Evolutionary conservation across 2,797 vertebrate species (phyloP).

Genomic region (Bufotes viridis): DNA sequence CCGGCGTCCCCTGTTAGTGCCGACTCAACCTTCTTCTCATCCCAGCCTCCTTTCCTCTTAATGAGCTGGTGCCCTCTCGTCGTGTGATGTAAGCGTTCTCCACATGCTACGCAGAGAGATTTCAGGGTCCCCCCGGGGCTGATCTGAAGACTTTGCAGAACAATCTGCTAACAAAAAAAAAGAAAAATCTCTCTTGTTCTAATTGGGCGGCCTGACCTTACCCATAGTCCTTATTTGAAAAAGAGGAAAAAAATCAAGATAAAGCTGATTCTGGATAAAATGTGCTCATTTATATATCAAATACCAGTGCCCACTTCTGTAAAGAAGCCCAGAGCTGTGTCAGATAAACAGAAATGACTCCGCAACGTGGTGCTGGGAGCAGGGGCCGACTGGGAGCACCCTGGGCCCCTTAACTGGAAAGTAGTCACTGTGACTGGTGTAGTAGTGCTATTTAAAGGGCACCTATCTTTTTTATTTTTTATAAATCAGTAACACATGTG

Average conservation of each 20-base stretch:
- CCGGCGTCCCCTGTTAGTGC: constrained; percentile 11
- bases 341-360: not conserved
- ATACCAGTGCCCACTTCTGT: not conserved
- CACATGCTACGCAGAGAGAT: constrained; percentile 33
- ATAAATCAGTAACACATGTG: not conserved
- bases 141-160: constrained; percentile 39
- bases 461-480: not conserved
- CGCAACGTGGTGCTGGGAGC: too few species aligned
- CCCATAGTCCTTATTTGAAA: constrained; percentile 44
- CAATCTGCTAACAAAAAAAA: constrained; percentile 30
- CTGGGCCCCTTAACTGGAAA: not conserved
- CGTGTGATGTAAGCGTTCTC: constrained; percentile 46
- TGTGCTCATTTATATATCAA: constrained; percentile 48
- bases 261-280: constrained; percentile 35
- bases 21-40: constrained; percentile 20
- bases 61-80: constrained; percentile 21
- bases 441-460: not conserved
- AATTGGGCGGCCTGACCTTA: constrained; percentile 54
- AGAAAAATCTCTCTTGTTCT: constrained; percentile 32
- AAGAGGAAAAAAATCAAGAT: constrained; percentile 5
- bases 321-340: not conserved
- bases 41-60: constrained; percentile 9
- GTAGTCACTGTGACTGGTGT: not conserved
- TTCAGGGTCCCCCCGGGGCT: constrained; percentile 30
- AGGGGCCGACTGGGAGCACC: not conserved